Conservation (phyloP, 92 coral and sea anemone genomes). For the Metridium senile region DNA sequence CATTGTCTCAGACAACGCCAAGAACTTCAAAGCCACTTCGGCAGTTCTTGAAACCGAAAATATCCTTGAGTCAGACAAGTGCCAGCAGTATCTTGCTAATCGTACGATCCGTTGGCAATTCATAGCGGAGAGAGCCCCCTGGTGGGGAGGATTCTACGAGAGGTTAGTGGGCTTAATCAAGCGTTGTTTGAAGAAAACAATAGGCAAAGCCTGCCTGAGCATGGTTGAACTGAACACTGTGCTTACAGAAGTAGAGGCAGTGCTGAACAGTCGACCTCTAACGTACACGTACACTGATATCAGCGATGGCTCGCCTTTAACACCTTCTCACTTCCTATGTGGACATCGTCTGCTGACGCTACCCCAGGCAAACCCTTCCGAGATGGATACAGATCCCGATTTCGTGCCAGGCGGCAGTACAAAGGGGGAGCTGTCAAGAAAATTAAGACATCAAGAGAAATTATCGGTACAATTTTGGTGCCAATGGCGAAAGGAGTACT, state of each 20-base stretch:
- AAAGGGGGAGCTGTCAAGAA: neutral
- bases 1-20: conserved; percentile 9
- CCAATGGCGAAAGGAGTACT: conserved; percentile 18
- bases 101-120: no score
- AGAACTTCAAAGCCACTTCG: conserved; percentile 13
- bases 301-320: conserved; percentile 28
- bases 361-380: conserved; percentile 17
- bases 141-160: no score
- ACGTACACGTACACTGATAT: conserved; percentile 25
- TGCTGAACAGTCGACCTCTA: conserved; percentile 38
- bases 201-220: no score
- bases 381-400: no score
- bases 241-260: conserved; percentile 44
- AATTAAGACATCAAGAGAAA: conserved; percentile 13
- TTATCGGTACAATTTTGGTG: neutral
- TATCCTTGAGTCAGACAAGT: no score
- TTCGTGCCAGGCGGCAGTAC: no score
- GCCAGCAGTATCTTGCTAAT: no score
- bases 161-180: no score
- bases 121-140: no score
- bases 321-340: conserved; percentile 19
- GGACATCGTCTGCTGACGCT: conserved; percentile 15
- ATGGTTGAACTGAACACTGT: no score
- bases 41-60: no score
- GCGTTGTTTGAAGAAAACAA: no score